Conservation (phyloP, 2,888 invertebrate genomes). For the Bembecia ichneumoniformis region DNA sequence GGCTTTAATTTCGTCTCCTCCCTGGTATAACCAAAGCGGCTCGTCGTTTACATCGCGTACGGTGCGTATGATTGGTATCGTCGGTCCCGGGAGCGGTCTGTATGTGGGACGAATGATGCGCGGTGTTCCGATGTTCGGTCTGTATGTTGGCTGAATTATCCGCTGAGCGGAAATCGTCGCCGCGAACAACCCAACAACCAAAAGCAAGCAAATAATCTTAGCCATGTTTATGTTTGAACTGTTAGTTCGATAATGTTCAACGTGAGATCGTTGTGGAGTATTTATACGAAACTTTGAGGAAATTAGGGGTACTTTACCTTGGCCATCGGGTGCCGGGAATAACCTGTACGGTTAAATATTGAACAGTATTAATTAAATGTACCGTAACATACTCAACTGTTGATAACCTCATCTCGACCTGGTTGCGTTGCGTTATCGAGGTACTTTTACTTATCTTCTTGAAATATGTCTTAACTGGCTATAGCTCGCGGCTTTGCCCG, state of each 20-base stretch:
- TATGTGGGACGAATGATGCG: neutral
- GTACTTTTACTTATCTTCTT: too few relatives aligned
- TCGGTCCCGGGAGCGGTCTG: neutral
- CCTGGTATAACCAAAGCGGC: neutral
- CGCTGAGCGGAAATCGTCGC: neutral
- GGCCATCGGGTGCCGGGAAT: neutral
- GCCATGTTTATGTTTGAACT: neutral
- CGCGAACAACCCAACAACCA: neutral
- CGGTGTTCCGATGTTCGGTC: neutral
- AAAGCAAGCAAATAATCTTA: neutral
- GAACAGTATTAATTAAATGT: neutral
- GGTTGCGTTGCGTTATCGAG: neutral
- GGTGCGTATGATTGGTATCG: neutral
- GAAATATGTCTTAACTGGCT: too few relatives aligned
- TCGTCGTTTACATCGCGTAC: neutral
- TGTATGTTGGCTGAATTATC: neutral
- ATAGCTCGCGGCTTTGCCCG: too few relatives aligned
- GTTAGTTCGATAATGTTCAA: neutral
- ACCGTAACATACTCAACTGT: neutral
- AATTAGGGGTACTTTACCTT: neutral
- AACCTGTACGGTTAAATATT: neutral
- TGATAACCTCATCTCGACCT: neutral
- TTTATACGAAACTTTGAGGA: neutral
- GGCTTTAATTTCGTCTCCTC: neutral
- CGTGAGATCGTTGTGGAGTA: neutral